These are phyloP conservation scores for Garra rufa DNA, from an alignment of 2,113 vertebrate genomes.

Conservation along the genomic window DNA sequence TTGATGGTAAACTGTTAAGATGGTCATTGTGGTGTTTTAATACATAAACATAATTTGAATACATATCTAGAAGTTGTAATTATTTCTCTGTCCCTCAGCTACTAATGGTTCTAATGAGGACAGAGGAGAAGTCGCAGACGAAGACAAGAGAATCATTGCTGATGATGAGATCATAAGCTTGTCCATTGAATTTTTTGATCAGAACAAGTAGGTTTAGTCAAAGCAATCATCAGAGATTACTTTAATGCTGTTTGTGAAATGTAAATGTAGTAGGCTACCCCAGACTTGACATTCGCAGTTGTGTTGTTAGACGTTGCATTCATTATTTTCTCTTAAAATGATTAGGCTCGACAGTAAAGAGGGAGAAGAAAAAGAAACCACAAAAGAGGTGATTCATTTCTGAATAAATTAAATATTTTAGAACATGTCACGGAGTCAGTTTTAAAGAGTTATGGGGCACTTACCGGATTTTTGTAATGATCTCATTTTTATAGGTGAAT, in stretches of 20 bases:
- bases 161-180: conserved; percentile 99
- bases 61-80: not conserved
- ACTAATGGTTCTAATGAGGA: conserved; percentile 98
- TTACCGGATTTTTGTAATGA: not conserved
- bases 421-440: not conserved
- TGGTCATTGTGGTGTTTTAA: not conserved
- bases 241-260: conserved; percentile 13
- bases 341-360: conserved; percentile 77
- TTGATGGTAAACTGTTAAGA: conserved; percentile 90
- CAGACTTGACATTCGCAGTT: too few relatives aligned
- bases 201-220: conserved; percentile 78
- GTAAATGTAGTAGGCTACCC: too few relatives aligned
- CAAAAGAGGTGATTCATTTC: conserved; percentile 82
- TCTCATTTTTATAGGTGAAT: conserved; percentile 77
- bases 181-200: conserved; percentile 98
- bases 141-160: conserved; percentile 98
- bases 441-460: not conserved
- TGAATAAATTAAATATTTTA: not conserved
- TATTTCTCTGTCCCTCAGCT: conserved; percentile 70
- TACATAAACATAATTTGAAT: too few relatives aligned
- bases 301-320: too few relatives aligned
- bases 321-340: not conserved
- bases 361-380: conserved; percentile 83
- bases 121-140: conserved; percentile 95
- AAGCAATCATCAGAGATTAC: too few relatives aligned